A percentile compares a stretch with the other conserved stretches of the same genome.
Conservation (phyloP, 1,140 invertebrate species). For the Eupristina koningsbergeri region DNA sequence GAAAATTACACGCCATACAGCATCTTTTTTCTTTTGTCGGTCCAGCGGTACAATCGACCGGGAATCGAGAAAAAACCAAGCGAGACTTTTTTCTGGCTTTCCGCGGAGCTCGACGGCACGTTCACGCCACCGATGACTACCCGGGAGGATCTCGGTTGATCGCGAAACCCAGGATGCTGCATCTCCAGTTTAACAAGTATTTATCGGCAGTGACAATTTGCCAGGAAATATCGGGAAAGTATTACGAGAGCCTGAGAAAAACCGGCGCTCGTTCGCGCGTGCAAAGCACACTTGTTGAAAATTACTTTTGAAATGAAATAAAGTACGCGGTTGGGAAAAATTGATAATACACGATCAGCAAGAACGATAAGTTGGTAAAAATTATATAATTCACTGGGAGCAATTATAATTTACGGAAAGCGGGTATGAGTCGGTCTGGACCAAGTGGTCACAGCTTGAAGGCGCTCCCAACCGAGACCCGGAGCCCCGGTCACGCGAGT, state of each 20-base stretch:
- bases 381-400: not conserved
- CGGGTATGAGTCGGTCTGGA: not conserved
- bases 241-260: too few relatives aligned
- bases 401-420: not conserved
- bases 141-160: too few relatives aligned
- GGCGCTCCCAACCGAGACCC: not conserved
- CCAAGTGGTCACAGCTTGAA: not conserved
- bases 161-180: too few relatives aligned
- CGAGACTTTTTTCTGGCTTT: not conserved
- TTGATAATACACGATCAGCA: not conserved
- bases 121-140: too few relatives aligned
- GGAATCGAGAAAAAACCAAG: slow-evolving; percentile 13
- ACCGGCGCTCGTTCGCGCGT: too few relatives aligned
- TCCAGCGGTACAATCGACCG: not conserved
- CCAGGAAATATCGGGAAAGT: too few relatives aligned
- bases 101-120: not conserved
- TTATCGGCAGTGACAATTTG: too few relatives aligned
- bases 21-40: too few relatives aligned
- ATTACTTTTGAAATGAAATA: not conserved
- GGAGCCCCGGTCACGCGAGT: not conserved
- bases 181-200: too few relatives aligned
- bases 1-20: slow-evolving; percentile 2
- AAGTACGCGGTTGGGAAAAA: not conserved
- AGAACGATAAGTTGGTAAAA: not conserved
- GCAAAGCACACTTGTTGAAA: too few relatives aligned